A percentile compares a stretch with the other conserved stretches of the same genome.
These are phyloP conservation scores for Smittia aterrima DNA, from an alignment of 2,888 invertebrate species.

Conservation along the genomic window DNA sequence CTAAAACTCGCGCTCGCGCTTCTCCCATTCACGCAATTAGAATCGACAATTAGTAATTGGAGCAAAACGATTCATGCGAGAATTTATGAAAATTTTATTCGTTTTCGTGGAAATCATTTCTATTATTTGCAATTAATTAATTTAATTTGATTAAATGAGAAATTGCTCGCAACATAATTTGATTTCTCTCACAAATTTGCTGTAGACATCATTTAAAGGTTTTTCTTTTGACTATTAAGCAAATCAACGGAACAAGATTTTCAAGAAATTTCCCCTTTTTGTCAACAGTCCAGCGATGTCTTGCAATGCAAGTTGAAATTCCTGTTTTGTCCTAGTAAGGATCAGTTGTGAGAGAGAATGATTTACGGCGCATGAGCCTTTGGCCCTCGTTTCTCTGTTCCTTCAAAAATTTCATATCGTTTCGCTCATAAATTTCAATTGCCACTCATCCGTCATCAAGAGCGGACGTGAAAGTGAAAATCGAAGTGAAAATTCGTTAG, in stretches of 20 bases:
- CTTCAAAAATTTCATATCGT: background rate
- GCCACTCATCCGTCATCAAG: slow-evolving; percentile 20
- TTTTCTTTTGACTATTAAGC: background rate
- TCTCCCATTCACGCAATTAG: slow-evolving; percentile 29
- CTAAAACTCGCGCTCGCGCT: background rate
- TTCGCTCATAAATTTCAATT: slow-evolving; percentile 28
- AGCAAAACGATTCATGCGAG: background rate
- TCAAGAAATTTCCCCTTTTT: slow-evolving; percentile 33
- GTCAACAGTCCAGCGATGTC: background rate
- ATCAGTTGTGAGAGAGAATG: slow-evolving; percentile 18
- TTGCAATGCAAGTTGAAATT: background rate
- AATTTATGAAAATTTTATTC: background rate
- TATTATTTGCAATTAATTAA: slow-evolving; percentile 41
- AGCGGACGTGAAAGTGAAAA: slow-evolving; percentile 31
- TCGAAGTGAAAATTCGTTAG: slow-evolving; percentile 34
- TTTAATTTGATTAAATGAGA: slow-evolving; percentile 28
- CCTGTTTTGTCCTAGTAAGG: background rate
- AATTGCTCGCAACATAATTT: background rate
- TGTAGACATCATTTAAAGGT: slow-evolving; percentile 2
- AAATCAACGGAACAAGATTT: slow-evolving; percentile 26
- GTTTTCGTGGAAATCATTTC: background rate
- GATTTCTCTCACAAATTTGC: slow-evolving; percentile 15
- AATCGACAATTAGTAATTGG: slow-evolving; percentile 23
- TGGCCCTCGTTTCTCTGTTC: background rate
- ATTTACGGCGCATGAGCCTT: slow-evolving; percentile 34